phyloP scores from a whole-genome alignment of 2,113 vertebrate species.

The Mirza zaza region DNA sequence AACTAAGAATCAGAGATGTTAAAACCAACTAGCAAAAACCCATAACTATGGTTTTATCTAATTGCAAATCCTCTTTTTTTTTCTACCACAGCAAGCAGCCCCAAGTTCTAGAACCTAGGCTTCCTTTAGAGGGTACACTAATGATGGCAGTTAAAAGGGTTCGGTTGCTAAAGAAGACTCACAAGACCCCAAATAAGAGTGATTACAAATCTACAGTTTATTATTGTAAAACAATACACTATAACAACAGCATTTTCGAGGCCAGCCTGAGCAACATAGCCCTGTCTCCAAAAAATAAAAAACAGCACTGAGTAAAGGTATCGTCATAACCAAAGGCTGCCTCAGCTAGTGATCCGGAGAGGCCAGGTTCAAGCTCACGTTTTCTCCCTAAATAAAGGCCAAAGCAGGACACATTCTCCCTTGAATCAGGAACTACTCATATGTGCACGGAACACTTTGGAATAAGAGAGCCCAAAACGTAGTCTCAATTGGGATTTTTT shows the following conservation, averaged over 20 bases:
- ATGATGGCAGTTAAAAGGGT: background rate
- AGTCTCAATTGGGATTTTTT: background rate
- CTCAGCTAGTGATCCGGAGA: background rate
- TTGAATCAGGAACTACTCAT: background rate
- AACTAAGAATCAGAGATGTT: constrained; percentile 27
- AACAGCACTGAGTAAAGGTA: background rate
- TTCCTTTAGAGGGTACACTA: background rate
- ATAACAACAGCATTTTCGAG: background rate
- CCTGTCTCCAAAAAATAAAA: too few relatives aligned
- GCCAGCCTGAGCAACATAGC: too few relatives aligned
- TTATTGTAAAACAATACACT: background rate
- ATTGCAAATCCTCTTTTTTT: constrained; percentile 27
- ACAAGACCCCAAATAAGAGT: background rate
- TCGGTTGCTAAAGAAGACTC: background rate
- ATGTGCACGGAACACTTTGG: background rate
- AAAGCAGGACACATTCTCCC: background rate
- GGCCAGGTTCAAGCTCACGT: too few relatives aligned
- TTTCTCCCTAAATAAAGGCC: background rate
- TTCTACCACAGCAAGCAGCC: background rate
- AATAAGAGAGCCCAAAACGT: background rate
- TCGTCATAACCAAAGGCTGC: background rate
- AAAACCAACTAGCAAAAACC: background rate
- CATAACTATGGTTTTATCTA: background rate
- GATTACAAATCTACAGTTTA: background rate
- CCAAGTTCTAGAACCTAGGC: background rate